Evolutionary conservation across 2,888 invertebrate genomes (phyloP).

Genomic region (Pedicia rivosa): DNA sequence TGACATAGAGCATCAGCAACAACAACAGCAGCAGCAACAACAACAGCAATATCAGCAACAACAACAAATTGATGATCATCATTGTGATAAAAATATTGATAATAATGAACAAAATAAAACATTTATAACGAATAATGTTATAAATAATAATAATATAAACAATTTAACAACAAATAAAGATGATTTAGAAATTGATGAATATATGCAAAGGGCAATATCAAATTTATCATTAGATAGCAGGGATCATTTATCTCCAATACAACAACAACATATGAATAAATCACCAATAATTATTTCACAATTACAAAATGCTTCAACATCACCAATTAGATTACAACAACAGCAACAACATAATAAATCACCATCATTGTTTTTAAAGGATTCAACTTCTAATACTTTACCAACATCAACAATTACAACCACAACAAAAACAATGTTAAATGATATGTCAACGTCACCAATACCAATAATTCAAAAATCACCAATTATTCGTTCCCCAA

Average conservation of each 20-base stretch:
- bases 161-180: slow-evolving; percentile 17
- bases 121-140: no score
- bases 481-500: slow-evolving; percentile 15
- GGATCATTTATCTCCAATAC: slow-evolving; percentile 26
- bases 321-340: slow-evolving; percentile 12
- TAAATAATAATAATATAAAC: not conserved
- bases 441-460: slow-evolving; percentile 30
- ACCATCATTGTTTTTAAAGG: no score
- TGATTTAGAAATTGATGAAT: slow-evolving; percentile 30
- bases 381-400: no score
- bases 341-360: slow-evolving; percentile 9
- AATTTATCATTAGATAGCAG: slow-evolving; percentile 29
- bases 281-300: slow-evolving; percentile 7
- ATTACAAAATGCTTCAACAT: slow-evolving; percentile 10
- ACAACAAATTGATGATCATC: slow-evolving; percentile 35
- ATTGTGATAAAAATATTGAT: slow-evolving; percentile 21
- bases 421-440: slow-evolving; percentile 19
- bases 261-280: no score
- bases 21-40: slow-evolving; percentile 12
- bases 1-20: slow-evolving; percentile 15
- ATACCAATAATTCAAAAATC: slow-evolving; percentile 28
- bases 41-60: no score
- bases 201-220: slow-evolving; percentile 31
- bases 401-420: slow-evolving; percentile 13
- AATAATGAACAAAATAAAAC: slow-evolving; percentile 18